These are phyloP conservation scores for Agonopterix heracliana DNA, from an alignment of 2,888 invertebrate genomes.

Conservation along the genomic window DNA sequence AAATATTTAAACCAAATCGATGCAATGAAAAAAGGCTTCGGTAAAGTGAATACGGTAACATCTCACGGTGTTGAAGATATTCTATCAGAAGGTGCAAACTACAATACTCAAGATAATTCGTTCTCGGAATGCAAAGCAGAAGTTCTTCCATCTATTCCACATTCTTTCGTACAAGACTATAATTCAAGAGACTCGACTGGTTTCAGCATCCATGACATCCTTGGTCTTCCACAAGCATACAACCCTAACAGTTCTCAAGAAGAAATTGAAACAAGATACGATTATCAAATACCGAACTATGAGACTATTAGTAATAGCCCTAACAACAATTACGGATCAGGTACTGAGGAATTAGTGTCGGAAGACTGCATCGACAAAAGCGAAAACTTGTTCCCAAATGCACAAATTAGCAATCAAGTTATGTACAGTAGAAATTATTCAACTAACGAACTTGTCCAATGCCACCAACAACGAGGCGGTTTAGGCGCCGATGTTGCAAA, in stretches of 20 bases:
- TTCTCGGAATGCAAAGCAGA: conserved; percentile 52
- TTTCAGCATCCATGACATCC: conserved; percentile 70
- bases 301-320: conserved; percentile 61
- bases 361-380: conserved; percentile 42
- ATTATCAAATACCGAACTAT: conserved; percentile 56
- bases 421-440: conserved; percentile 45
- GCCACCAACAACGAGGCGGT: conserved; percentile 47
- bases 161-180: conserved; percentile 58
- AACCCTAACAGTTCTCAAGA: conserved; percentile 36
- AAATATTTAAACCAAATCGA: conserved; percentile 24
- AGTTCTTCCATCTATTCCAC: conserved; percentile 42
- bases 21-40: conserved; percentile 30
- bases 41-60: conserved; percentile 35
- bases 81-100: conserved; percentile 48
- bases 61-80: conserved; percentile 65
- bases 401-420: conserved; percentile 40
- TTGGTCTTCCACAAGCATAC: conserved; percentile 61
- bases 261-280: conserved; percentile 47
- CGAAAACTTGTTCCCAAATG: conserved; percentile 32
- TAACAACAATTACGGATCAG: conserved; percentile 49
- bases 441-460: conserved; percentile 46
- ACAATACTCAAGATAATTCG: conserved; percentile 34
- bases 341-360: conserved; percentile 42
- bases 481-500: conserved; percentile 40
- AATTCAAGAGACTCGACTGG: conserved; percentile 68